Conservation (phyloP, 2,797 vertebrate genomes). For the Oophaga sylvatica region DNA sequence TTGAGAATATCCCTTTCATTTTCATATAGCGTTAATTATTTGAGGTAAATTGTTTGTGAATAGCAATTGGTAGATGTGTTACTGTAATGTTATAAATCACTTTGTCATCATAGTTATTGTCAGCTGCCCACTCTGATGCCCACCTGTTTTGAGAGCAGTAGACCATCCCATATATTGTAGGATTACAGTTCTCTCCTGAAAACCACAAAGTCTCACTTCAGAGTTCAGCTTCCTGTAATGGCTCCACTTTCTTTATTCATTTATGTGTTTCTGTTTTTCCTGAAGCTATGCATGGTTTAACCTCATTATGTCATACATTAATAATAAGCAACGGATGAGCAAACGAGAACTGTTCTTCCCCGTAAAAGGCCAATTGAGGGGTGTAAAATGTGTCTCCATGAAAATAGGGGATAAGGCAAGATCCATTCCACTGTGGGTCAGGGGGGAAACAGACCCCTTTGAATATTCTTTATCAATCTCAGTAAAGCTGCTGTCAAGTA, state of each 20-base stretch:
- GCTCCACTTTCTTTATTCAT: slow-evolving; percentile 13
- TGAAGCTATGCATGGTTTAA: slow-evolving; percentile 2
- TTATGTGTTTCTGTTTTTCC: slow-evolving; percentile 7
- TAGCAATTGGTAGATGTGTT: too few species aligned
- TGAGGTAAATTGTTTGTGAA: too few species aligned
- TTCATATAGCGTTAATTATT: too few species aligned
- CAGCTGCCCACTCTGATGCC: neutral
- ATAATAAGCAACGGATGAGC: neutral
- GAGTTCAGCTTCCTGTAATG: neutral
- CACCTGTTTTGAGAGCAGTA: neutral
- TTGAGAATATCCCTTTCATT: too few species aligned
- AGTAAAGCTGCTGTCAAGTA: neutral
- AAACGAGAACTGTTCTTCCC: neutral
- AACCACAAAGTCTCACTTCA: neutral
- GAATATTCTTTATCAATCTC: neutral
- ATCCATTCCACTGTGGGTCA: neutral
- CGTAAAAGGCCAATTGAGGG: neutral
- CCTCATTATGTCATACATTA: slow-evolving; percentile 17
- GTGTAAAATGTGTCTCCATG: neutral
- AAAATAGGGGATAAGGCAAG: neutral
- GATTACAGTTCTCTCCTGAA: neutral
- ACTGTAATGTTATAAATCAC: neutral
- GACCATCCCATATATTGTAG: neutral
- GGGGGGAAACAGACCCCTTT: neutral
- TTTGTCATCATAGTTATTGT: neutral